Base-by-base conservation (phyloP, 2,113 vertebrate species). In the Lathamus discolor region DNA sequence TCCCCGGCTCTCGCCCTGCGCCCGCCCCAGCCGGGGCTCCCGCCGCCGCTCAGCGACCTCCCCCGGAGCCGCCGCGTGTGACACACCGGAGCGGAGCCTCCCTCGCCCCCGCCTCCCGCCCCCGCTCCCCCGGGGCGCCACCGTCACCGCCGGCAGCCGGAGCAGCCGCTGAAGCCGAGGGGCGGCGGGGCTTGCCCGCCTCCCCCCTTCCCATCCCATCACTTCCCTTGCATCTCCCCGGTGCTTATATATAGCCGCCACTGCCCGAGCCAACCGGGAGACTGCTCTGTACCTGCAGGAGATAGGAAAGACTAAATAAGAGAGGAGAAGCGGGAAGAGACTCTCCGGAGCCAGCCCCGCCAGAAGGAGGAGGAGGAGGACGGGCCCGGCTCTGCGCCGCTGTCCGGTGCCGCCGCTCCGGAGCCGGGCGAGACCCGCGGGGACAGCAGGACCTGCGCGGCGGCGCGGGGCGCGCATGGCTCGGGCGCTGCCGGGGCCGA, bases 1-100 rank as follows among this genome's bases (percentile, higher is more conserved):
- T 57, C 70, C 39, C 62, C 18, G 35, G 59, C 73, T 48, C 64
- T 43, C 68, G 28, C 55, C 37, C 85, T 41, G 39, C 28, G 23
- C 54, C 33, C 82, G 20, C 66, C 48, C 67, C 72, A 37, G 35
- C 74, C 61, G 33, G 87, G 86, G 95, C 91, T 95, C 75, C 93
- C 85, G 87, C 90, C 91, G 41, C 93, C 37, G 78, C 95, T 96
- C 94, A 91, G 95, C 96, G 96, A 92, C 93, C 95, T 95, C 95
- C 96, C 96, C 93, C 76, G 90, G 91, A 96, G 97, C 92, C 95
- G 91, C 95, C 96, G 93, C 59, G 63, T 87, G 96, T 94, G 96
- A 92, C 96, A 62, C 95, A 96, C 93, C 93, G 87, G 83, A 93
- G 93, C 77, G 82, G 80, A 94, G 89, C 97, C 95, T 93, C 88